phyloP scores from a whole-genome alignment of 30 jellyfish, hydroid and myxozoan species.

The Aurelia sp. region DNA sequence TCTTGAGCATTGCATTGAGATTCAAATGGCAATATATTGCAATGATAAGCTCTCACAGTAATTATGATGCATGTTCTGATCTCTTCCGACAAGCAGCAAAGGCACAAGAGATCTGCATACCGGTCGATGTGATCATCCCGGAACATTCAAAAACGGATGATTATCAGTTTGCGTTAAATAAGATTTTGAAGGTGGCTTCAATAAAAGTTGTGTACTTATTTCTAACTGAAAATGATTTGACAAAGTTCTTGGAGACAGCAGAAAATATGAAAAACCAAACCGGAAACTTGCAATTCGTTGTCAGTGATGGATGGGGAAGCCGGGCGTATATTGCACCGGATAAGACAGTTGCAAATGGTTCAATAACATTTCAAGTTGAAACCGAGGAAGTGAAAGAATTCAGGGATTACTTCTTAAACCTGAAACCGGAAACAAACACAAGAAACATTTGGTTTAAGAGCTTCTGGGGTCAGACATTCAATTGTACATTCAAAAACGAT shows the following conservation, averaged over 20 bases:
- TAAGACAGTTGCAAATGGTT: conserved; percentile 50
- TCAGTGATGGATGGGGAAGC: conserved; percentile 70
- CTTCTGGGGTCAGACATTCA: conserved; percentile 74
- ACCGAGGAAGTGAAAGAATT: conserved; percentile 53
- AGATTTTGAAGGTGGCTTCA: conserved; percentile 1
- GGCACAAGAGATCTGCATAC: conserved; percentile 58
- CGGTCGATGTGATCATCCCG: conserved; percentile 38
- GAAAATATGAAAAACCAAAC: conserved; percentile 23
- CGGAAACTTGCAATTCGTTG: conserved; percentile 47
- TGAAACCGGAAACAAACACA: conserved; percentile 38
- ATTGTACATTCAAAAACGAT: conserved; percentile 24
- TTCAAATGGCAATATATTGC: conserved; percentile 74
- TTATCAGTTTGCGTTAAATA: conserved; percentile 5
- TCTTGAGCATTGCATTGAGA: conserved; percentile 68
- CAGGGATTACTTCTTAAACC: conserved; percentile 49
- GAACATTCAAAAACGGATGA: conserved; percentile 8
- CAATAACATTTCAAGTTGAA: conserved; percentile 68
- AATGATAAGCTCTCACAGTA: conserved; percentile 59
- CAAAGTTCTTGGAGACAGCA: conserved; percentile 27
- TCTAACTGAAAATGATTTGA: conserved; percentile 44
- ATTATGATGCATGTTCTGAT: conserved; percentile 59
- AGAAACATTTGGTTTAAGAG: conserved; percentile 68
- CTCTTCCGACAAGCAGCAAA: conserved; percentile 44
- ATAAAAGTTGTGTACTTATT: conserved; percentile 57
- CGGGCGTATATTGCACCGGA: conserved; percentile 38